Evolutionary conservation across 2,888 invertebrate species (phyloP).

Genomic region (Drosophila cracens): DNA sequence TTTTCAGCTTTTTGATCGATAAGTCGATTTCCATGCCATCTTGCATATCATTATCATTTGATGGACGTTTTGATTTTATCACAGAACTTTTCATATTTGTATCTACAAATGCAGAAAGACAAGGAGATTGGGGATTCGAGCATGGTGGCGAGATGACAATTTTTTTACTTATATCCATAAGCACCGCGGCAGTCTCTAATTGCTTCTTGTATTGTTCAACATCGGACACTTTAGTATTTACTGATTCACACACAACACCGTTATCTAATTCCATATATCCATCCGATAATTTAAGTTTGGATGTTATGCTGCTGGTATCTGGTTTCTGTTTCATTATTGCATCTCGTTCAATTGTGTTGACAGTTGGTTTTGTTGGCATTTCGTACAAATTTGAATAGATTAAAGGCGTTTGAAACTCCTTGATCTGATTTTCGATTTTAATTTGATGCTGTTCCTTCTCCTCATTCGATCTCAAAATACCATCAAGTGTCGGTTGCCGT

Average conservation of each 20-base stretch:
- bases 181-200: constrained; percentile 85
- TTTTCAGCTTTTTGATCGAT: constrained; percentile 75
- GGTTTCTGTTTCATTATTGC: constrained; percentile 31
- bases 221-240: constrained; percentile 49
- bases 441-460: constrained; percentile 43
- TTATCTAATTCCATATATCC: constrained; percentile 30
- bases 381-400: constrained; percentile 52
- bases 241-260: constrained; percentile 21
- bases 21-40: constrained; percentile 76
- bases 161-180: constrained; percentile 85
- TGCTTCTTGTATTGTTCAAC: constrained; percentile 79
- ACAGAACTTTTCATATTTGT: constrained; percentile 85
- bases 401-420: constrained; percentile 37
- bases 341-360: constrained; percentile 36
- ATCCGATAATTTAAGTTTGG: constrained; percentile 29
- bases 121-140: constrained; percentile 84
- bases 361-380: constrained; percentile 23
- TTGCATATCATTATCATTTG: constrained; percentile 72
- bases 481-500: constrained; percentile 40
- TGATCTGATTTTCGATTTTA: constrained; percentile 34
- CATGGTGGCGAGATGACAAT: constrained; percentile 84
- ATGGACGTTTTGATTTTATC: constrained; percentile 84
- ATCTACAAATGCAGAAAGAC: constrained; percentile 75
- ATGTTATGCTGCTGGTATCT: constrained; percentile 27
- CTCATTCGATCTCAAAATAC: constrained; percentile 36